phyloP scores from a whole-genome alignment of 2,113 vertebrate genomes.

The Amphiprion ocellaris region DNA sequence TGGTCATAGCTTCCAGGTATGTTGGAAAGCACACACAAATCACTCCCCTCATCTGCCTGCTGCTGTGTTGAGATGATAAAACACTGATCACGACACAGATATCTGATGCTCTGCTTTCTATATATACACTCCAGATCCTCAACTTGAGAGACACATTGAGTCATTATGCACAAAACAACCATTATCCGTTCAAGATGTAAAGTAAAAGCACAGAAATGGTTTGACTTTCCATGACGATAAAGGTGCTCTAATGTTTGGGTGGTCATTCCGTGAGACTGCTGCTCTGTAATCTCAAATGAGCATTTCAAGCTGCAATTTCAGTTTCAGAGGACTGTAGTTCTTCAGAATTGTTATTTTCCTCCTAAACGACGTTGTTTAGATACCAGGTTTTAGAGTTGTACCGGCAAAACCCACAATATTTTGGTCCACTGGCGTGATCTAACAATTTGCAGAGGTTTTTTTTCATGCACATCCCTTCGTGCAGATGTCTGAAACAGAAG shows the following conservation, averaged over 20 bases:
- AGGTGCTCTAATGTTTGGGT: not conserved
- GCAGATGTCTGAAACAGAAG: slow-evolving; percentile 46
- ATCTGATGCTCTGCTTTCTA: slow-evolving; percentile 19
- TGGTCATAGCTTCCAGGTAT: slow-evolving; percentile 21
- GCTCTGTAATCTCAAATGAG: slow-evolving; percentile 11
- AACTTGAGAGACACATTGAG: slow-evolving; percentile 4
- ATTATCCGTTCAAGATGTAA: not conserved
- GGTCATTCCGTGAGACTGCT: not conserved
- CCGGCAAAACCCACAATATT: slow-evolving; percentile 1
- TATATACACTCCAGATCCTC: slow-evolving; percentile 20
- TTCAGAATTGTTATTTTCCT: not conserved
- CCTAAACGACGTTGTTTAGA: slow-evolving; percentile 3
- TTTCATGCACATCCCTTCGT: not conserved
- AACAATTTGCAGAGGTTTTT: slow-evolving; percentile 5
- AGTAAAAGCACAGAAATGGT: not conserved
- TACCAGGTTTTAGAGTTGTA: not conserved
- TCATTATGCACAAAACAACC: slow-evolving; percentile 6
- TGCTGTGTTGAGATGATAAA: slow-evolving; percentile 40
- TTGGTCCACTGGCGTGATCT: not conserved
- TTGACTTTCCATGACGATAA: not conserved
- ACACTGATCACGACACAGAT: slow-evolving; percentile 32
- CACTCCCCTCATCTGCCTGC: slow-evolving; percentile 37
- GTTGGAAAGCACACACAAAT: slow-evolving; percentile 41
- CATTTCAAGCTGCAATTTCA: slow-evolving; percentile 26
- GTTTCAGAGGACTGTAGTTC: not conserved